Evolutionary conservation across 2,888 invertebrate genomes (phyloP), one percentile per base, ranked within the genome.

Genomic region (Agrochola lychnidis): DNA sequence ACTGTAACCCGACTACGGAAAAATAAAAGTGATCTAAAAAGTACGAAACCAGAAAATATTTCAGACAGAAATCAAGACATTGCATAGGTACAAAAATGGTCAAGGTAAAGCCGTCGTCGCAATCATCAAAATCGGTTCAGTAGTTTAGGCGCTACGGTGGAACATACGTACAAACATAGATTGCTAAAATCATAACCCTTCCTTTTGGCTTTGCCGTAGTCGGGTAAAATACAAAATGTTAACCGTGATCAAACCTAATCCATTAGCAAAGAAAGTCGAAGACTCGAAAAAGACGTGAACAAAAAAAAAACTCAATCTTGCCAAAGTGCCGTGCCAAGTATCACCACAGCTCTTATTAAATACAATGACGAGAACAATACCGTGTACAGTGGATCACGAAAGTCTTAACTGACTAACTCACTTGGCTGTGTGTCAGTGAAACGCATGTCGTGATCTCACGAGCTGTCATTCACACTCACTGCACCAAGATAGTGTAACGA

Each of bases 401-500:
- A 86, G 74, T 81, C 72, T 80, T 81, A 51, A 73, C 62, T 68
- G 62, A 30, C 30, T 74, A 80, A 57, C 45, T 62, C 57, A 75
- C 53, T 70, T 36, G 42, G 69, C 79, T 83, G 76, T 80, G 71
- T 84, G 86, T 80, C 78, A 87, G 86, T 80, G 83, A 84, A 81
- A 84, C 80, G 73, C 56, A 56, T 79, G 77, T 78, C 87, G 87
- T 87, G 87, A 89, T 91, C 86, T 91, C 92, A 92, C 92, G 92
- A 92, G 83, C 90, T 87, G 89, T 90, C 92, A 90, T 91, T 89
- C 88, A 89, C 88, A 90, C 90, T 79, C 73, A 81, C 84, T 90
- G 84, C 88, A 81, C 87, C 79, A 66, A 84, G 82, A 84, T 89
- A 89, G 85, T 86, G 80, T 87, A 85, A 85, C 88, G 88, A 89